Evolutionary conservation across 2,113 vertebrate genomes (phyloP).

Genomic region (Orthonyx spaldingii): DNA sequence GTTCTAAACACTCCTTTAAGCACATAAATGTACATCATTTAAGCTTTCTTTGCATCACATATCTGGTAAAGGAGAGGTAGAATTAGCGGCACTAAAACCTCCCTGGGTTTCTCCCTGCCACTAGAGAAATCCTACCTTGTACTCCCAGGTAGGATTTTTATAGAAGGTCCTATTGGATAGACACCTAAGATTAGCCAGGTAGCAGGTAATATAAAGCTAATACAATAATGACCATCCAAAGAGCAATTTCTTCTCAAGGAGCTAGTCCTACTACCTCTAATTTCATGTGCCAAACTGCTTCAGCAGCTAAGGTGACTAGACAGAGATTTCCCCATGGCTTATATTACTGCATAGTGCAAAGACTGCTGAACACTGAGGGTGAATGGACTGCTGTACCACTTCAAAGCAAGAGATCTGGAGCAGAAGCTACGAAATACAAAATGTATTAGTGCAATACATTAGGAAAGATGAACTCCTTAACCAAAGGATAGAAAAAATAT

Average conservation of each 20-base stretch:
- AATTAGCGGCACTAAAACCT: neutral
- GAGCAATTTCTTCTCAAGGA: neutral
- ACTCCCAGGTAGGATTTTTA: neutral
- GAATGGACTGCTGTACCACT: conserved; percentile 12
- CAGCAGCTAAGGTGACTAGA: neutral
- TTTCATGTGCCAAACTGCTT: neutral
- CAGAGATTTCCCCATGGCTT: neutral
- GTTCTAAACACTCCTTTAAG: neutral
- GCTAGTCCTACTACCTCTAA: neutral
- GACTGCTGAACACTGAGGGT: neutral
- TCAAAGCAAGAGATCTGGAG: neutral
- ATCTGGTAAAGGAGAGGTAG: conserved; percentile 39
- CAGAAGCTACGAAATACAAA: conserved; percentile 29
- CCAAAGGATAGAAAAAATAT: conserved; percentile 25
- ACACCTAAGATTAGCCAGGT: neutral
- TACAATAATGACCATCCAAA: neutral
- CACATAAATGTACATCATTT: neutral
- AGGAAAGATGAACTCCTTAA: conserved; percentile 14
- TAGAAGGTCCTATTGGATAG: neutral
- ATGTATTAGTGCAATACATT: conserved; percentile 45
- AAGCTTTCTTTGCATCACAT: neutral
- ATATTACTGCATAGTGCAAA: neutral
- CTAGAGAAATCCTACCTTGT: neutral
- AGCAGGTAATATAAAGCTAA: neutral
- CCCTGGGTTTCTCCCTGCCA: neutral